Evolutionary conservation across 2,797 vertebrate genomes (phyloP).

Genomic region (Erithacus rubecula): DNA sequence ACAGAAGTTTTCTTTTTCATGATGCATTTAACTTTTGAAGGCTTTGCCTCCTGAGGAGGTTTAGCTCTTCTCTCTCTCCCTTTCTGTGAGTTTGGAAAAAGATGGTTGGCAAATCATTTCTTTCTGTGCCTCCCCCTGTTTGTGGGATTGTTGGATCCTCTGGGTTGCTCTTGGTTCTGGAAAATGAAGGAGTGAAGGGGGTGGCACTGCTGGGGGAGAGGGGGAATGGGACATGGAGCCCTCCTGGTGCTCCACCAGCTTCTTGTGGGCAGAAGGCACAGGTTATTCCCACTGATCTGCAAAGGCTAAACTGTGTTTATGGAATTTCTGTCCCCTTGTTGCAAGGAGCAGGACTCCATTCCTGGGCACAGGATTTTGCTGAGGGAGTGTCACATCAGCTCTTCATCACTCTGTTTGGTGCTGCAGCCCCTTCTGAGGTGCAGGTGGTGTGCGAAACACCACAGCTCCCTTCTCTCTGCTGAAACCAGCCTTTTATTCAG

Average conservation of each 20-base stretch:
- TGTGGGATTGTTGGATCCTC: not conserved
- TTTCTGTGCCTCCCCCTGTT: fast-evolving
- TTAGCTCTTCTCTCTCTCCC: not conserved
- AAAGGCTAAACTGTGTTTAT: not conserved
- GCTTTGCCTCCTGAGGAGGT: not conserved
- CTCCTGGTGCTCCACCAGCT: not conserved
- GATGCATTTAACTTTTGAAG: constrained; percentile 46
- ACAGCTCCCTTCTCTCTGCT: not conserved
- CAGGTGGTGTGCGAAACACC: not conserved
- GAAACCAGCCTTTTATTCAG: not conserved
- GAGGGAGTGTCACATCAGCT: not conserved
- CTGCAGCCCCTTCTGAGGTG: not conserved
- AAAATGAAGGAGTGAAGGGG: not conserved
- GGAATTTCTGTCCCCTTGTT: not conserved
- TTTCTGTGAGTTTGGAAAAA: not conserved
- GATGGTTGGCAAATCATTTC: not conserved
- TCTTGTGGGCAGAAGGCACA: not conserved
- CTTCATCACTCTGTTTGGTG: not conserved
- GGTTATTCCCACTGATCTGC: not conserved
- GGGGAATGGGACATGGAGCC: not conserved
- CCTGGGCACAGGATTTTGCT: not conserved
- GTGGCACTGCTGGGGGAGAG: not conserved
- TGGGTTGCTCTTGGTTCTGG: not conserved
- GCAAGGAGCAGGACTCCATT: not conserved
- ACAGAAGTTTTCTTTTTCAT: constrained; percentile 52